Evolutionary conservation across 30 jellyfish, hydroid and myxozoan genomes (phyloP), one percentile per base, ranked within the genome.

Genomic region (Aurelia coerulea): DNA sequence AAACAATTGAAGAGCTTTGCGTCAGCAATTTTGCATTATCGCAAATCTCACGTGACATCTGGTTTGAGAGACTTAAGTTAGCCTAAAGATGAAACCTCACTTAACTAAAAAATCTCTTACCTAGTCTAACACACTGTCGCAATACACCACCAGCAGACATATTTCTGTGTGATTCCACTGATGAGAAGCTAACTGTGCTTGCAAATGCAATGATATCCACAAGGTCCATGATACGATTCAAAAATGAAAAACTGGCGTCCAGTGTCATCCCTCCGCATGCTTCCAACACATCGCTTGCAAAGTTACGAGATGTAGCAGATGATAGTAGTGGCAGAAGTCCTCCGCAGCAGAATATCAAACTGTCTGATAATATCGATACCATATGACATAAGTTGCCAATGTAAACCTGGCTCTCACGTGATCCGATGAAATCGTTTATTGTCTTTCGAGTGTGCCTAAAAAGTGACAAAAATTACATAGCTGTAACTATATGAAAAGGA

Each of bases 231-330:
- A 94, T 80, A 34, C 99, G 97, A 74, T 94, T 94, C 68, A 94
- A 63, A 75, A 94, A 94, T 23, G 99, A 78, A 79, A 94, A 94
- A 67, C 95, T 96, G 32, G 95, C 91, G 58, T 94, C 99, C 34
- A 94, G 86, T 34, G 91, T 68, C 99, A 94, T 94, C 33, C 99
- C 99, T 39, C 99, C 99, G 79, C 99, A 94, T 35, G 99, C 90
- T 73, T 94, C 97, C 4, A 94, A 77, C 14, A 94, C 99, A 70
- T 94, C 99, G 65, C 81, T 94, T 35, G 75, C 97, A 73, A 94
- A 94, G 80, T 94, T 89, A 31, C 89, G 93, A 19, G 99, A 94
- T 33, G 99, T 94, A 13, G 97, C 97, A 18, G 99, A 94, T 18
- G 99, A 84, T 8, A 94, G 89, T 63, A 94, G 91, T 5, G 99